Conservation (phyloP, 2,113 vertebrate genomes). For the Ailurus styani region DNA sequence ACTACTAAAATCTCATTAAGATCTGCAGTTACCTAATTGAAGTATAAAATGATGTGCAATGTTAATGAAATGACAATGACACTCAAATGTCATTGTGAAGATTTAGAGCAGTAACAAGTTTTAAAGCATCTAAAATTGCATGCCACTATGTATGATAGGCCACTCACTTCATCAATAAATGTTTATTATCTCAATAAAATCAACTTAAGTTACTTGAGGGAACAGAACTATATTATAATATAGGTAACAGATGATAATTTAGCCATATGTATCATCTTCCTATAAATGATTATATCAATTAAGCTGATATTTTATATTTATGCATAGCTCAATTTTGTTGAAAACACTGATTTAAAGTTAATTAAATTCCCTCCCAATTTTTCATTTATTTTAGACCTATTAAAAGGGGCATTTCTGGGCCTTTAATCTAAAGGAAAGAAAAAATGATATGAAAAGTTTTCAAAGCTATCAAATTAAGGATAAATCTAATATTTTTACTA, state of each 20-base stretch:
- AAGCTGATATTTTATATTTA: neutral
- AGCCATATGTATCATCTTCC: neutral
- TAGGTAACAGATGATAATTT: neutral
- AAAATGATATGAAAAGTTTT: neutral
- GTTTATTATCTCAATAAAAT: slow-evolving; percentile 58
- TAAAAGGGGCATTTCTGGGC: neutral
- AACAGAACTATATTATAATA: neutral
- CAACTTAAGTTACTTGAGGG: slow-evolving; percentile 15
- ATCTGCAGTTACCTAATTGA: slow-evolving; percentile 65
- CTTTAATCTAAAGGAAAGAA: neutral
- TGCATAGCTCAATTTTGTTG: neutral
- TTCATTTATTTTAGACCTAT: neutral
- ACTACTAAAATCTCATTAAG: slow-evolving; percentile 65
- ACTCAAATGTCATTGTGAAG: slow-evolving; percentile 51
- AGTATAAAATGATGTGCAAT: neutral
- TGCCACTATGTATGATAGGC: slow-evolving; percentile 51
- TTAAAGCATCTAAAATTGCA: slow-evolving; percentile 27
- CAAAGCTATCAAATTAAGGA: neutral
- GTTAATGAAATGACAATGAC: slow-evolving; percentile 57
- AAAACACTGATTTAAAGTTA: slow-evolving; percentile 28
- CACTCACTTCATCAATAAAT: slow-evolving; percentile 71
- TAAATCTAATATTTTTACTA: neutral
- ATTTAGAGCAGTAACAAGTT: slow-evolving; percentile 66
- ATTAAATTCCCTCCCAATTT: neutral
- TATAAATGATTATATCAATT: neutral